Conservation (phyloP, 2,113 vertebrate species). For the Ardeotis arabs region DNA sequence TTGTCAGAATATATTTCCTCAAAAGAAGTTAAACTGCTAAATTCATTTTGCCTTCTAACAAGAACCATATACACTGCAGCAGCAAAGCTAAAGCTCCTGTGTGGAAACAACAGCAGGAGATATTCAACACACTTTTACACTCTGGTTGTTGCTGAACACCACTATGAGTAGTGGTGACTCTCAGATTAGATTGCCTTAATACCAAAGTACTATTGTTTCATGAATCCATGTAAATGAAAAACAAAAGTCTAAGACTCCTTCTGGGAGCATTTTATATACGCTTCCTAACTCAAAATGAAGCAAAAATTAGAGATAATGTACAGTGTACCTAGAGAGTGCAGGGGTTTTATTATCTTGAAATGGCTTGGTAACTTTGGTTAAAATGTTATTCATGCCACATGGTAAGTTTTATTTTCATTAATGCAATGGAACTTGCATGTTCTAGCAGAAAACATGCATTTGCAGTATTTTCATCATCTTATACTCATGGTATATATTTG, state of each 20-base stretch:
- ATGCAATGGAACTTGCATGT: neutral
- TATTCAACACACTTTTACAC: slow-evolving; percentile 10
- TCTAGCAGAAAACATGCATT: slow-evolving; percentile 29
- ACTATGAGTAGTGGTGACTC: neutral
- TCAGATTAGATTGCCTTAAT: neutral
- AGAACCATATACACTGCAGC: neutral
- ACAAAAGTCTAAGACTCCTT: neutral
- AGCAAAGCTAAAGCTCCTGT: slow-evolving; percentile 22
- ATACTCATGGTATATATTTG: neutral
- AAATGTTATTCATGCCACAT: neutral
- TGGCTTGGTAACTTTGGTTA: neutral
- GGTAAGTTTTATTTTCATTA: neutral
- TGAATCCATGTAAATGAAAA: neutral
- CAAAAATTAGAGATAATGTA: neutral
- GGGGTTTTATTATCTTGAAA: neutral
- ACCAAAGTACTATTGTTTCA: neutral
- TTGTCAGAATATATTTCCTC: slow-evolving; percentile 53
- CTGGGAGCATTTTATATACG: neutral
- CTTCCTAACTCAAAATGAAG: neutral
- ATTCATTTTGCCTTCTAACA: slow-evolving; percentile 60
- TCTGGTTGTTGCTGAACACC: slow-evolving; percentile 21
- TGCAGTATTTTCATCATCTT: neutral
- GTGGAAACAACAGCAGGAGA: slow-evolving; percentile 29
- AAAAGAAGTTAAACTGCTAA: slow-evolving; percentile 57
- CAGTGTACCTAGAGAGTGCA: neutral